Conservation (phyloP, 2,797 vertebrate species). For the Eupleurogrammus muticus region DNA sequence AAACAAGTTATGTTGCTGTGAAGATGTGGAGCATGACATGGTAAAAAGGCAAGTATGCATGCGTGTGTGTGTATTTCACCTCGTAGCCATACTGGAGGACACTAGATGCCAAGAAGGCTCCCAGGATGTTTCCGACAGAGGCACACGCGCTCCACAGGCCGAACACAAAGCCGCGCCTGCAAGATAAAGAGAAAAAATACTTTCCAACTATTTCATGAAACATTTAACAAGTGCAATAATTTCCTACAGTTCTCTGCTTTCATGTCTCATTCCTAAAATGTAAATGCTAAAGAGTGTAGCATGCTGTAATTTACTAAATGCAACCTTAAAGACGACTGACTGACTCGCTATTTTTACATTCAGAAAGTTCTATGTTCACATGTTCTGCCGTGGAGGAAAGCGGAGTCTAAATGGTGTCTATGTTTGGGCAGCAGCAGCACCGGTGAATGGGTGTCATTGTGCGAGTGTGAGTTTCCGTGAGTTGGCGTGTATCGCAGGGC, state of each 20-base stretch:
- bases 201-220: background rate
- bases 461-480: background rate
- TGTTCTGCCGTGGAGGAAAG: slow-evolving; percentile 22
- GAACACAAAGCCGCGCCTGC: slow-evolving; percentile 92
- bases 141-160: slow-evolving; percentile 98
- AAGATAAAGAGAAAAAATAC: slow-evolving; percentile 1
- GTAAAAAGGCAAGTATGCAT: background rate
- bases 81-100: slow-evolving; percentile 96
- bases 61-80: slow-evolving; percentile 73
- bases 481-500: slow-evolving; percentile 21
- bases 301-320: background rate
- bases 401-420: slow-evolving; percentile 46
- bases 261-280: background rate
- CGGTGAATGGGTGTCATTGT: slow-evolving; percentile 59
- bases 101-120: slow-evolving; percentile 94
- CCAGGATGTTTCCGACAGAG: slow-evolving; percentile 97
- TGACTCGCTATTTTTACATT: slow-evolving; percentile 15
- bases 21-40: background rate
- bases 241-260: background rate
- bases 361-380: slow-evolving; percentile 21
- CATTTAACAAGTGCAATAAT: background rate
- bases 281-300: background rate
- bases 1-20: slow-evolving; percentile 11
- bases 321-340: slow-evolving; percentile 1
- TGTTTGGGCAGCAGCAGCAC: slow-evolving; percentile 24